Conservation (phyloP, 1,140 invertebrate species). For the Anagrus nilaparvatae region DNA sequence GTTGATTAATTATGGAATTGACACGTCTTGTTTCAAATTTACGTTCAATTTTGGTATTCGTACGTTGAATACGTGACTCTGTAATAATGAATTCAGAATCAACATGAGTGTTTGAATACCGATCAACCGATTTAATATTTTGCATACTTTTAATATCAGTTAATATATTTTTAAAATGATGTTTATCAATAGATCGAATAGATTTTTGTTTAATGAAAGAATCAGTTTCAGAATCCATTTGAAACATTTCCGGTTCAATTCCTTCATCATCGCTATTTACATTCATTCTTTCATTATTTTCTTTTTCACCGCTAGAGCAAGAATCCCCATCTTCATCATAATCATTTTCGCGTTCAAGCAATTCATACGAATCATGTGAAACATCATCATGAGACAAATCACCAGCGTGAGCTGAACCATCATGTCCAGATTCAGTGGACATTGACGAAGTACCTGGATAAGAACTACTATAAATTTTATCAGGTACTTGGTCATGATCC, state of each 20-base stretch:
- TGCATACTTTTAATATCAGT: constrained; percentile 28
- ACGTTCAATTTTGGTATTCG: constrained; percentile 34
- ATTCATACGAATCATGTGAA: constrained; percentile 79
- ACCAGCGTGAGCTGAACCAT: constrained; percentile 40
- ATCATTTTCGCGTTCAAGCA: constrained; percentile 57
- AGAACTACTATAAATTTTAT: constrained; percentile 70
- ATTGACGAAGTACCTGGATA: constrained; percentile 68
- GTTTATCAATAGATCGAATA: constrained; percentile 28
- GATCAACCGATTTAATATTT: constrained; percentile 27
- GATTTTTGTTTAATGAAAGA: constrained; percentile 38
- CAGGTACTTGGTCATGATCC: constrained; percentile 50
- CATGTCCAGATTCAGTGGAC: constrained; percentile 53
- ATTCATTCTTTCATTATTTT: constrained; percentile 27
- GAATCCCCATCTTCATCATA: constrained; percentile 40
- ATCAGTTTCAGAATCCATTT: constrained; percentile 41
- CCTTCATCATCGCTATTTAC: constrained; percentile 36
- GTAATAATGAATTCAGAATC: constrained; percentile 27
- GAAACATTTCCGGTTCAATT: constrained; percentile 41
- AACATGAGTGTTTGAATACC: constrained; percentile 25
- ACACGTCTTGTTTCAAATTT: constrained; percentile 31
- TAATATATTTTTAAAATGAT: constrained; percentile 31
- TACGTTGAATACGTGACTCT: constrained; percentile 35
- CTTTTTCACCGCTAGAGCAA: constrained; percentile 33
- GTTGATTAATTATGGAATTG: constrained; percentile 24
- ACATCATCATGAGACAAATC: constrained; percentile 73